A percentile compares a stretch with the other conserved stretches of the same genome.
phyloP scores from a whole-genome alignment of 2,888 invertebrate species.

The Drymonia ruficornis region DNA sequence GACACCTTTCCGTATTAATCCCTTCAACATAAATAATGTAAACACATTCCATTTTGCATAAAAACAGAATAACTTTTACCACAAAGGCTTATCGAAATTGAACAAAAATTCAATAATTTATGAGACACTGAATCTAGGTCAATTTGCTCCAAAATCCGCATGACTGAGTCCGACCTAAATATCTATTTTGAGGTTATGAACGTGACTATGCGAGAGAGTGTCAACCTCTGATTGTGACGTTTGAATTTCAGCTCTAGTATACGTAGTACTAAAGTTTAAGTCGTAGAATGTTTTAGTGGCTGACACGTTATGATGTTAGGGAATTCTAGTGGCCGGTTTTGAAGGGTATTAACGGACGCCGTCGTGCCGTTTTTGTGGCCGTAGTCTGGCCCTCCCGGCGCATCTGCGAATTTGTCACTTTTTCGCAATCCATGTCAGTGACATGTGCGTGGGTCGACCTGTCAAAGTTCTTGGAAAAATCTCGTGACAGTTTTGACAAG shows the following conservation, averaged over 20 bases:
- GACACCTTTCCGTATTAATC: conserved; percentile 22
- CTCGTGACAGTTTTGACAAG: conserved; percentile 6
- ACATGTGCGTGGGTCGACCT: conserved; percentile 24
- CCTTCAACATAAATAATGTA: conserved; percentile 32
- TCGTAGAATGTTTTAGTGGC: background rate
- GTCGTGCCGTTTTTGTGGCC: conserved; percentile 39
- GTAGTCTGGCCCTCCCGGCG: conserved; percentile 22
- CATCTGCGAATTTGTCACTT: conserved; percentile 45
- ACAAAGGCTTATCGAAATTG: conserved; percentile 34
- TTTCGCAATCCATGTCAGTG: conserved; percentile 31
- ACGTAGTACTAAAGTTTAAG: background rate
- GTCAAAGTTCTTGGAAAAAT: conserved; percentile 23
- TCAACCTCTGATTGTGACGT: conserved; percentile 4
- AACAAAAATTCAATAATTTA: conserved; percentile 50
- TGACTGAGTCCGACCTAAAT: conserved; percentile 37
- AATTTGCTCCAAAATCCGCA: conserved; percentile 47
- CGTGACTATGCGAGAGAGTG: conserved; percentile 10
- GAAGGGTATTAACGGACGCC: conserved; percentile 32
- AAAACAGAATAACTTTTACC: conserved; percentile 34
- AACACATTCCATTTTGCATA: conserved; percentile 33
- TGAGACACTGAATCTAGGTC: conserved; percentile 49
- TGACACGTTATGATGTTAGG: background rate
- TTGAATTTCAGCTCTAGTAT: conserved; percentile 1
- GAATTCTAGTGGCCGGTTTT: conserved; percentile 26
- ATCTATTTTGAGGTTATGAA: conserved; percentile 39